These are phyloP conservation scores for Ancistrus triradiatus DNA, from an alignment of 2,113 vertebrate species.

Conservation along the genomic window DNA sequence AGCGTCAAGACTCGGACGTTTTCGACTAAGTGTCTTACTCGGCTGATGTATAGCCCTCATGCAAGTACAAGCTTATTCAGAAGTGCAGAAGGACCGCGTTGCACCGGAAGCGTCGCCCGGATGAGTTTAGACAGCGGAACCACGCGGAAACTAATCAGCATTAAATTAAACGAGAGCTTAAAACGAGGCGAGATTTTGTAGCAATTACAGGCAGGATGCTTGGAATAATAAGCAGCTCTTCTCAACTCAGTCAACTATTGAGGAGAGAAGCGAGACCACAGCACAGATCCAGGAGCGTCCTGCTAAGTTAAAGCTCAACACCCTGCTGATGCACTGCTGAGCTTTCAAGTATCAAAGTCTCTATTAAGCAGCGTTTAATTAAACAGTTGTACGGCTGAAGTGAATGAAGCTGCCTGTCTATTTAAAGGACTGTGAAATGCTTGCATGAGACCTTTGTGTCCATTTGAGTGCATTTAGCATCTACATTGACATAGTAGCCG, in stretches of 20 bases:
- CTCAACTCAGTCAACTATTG: background rate
- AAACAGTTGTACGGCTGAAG: no score
- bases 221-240: slow-evolving; percentile 24
- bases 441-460: no score
- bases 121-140: slow-evolving; percentile 1
- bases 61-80: background rate
- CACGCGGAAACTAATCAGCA: slow-evolving; percentile 4
- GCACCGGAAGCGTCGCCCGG: background rate
- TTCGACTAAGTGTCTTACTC: no score
- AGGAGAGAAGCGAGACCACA: background rate
- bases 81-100: background rate
- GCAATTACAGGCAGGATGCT: slow-evolving; percentile 11
- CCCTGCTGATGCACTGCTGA: no score
- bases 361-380: slow-evolving; percentile 10
- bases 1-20: no score
- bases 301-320: slow-evolving; percentile 15
- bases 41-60: background rate
- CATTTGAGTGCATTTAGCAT: no score
- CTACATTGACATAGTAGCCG: no score
- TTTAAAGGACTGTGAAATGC: no score
- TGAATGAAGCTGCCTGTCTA: background rate
- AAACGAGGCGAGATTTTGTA: slow-evolving; percentile 5
- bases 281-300: background rate
- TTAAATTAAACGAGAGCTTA: slow-evolving; percentile 13
- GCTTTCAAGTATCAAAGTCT: slow-evolving; percentile 11